Percentiles rank a stretch among this genome's conserved stretches.
These are phyloP conservation scores for Drosophila sp. DNA, from an alignment of 1,140 invertebrate genomes.

Conservation along the genomic window DNA sequence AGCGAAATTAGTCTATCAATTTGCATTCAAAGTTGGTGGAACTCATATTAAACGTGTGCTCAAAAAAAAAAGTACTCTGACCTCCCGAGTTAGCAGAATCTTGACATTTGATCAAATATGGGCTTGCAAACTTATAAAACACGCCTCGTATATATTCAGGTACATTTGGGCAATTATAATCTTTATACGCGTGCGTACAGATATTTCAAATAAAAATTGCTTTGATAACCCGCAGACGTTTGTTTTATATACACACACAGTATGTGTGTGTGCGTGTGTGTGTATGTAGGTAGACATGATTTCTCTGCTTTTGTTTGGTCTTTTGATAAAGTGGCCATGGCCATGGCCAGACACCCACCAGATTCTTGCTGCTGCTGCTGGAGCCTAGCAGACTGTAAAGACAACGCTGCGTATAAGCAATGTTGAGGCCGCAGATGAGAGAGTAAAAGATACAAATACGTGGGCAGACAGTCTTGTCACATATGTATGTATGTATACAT, in stretches of 20 bases:
- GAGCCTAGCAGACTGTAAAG: neutral
- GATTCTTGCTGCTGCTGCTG: neutral
- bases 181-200: constrained; percentile 42
- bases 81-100: too few relatives aligned
- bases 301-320: neutral
- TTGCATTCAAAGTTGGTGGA: neutral
- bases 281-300: neutral
- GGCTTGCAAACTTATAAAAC: too few relatives aligned
- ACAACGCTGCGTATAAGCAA: constrained; percentile 13
- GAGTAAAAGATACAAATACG: neutral
- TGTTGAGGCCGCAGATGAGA: neutral
- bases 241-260: neutral
- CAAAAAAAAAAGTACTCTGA: neutral
- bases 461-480: neutral
- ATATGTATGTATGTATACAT: neutral
- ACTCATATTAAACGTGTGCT: neutral
- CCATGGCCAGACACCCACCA: constrained; percentile 40
- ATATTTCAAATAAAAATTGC: constrained; percentile 53
- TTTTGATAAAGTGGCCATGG: constrained; percentile 36
- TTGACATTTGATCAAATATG: too few relatives aligned
- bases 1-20: neutral
- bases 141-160: constrained; percentile 7
- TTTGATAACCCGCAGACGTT: constrained; percentile 57
- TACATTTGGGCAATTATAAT: constrained; percentile 53
- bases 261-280: constrained; percentile 4